These are phyloP conservation scores for Epinotia demarniana DNA, from an alignment of 2,888 invertebrate species.

Conservation along the genomic window DNA sequence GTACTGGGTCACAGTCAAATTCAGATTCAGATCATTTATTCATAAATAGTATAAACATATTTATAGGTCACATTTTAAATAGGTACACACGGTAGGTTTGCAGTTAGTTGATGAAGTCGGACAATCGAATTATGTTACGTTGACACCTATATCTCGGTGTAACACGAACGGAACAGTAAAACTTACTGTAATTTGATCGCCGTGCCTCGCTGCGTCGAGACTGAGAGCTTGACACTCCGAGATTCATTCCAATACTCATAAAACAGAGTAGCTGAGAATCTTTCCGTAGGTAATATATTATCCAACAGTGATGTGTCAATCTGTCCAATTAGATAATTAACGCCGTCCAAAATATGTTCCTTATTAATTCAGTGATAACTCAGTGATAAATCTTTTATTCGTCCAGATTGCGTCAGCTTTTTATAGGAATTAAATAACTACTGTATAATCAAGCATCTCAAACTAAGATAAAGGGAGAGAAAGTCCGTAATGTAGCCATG, in stretches of 20 bases:
- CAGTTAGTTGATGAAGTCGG: constrained; percentile 44
- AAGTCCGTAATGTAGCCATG: constrained; percentile 31
- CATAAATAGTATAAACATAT: too few species aligned
- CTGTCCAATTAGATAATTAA: constrained; percentile 42
- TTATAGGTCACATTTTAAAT: too few species aligned
- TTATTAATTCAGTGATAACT: constrained; percentile 38
- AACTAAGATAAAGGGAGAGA: constrained; percentile 41
- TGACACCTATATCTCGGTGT: not conserved
- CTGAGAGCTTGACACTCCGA: constrained; percentile 29
- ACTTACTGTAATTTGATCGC: constrained; percentile 33
- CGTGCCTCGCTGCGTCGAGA: constrained; percentile 8
- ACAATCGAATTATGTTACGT: constrained; percentile 39
- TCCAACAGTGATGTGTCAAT: constrained; percentile 32
- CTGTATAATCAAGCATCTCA: constrained; percentile 40
- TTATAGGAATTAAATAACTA: constrained; percentile 33
- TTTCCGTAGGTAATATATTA: constrained; percentile 41
- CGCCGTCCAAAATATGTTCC: constrained; percentile 22
- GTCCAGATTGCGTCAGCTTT: constrained; percentile 18
- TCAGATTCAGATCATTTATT: too few species aligned
- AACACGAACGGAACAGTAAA: constrained; percentile 13
- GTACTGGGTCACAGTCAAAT: constrained; percentile 34
- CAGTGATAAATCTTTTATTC: constrained; percentile 19
- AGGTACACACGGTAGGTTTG: too few species aligned
- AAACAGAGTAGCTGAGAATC: constrained; percentile 31
- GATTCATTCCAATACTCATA: constrained; percentile 36